Evolutionary conservation across 2,113 vertebrate genomes (phyloP).

Genomic region (Dunckerocampus dactyliophorus): DNA sequence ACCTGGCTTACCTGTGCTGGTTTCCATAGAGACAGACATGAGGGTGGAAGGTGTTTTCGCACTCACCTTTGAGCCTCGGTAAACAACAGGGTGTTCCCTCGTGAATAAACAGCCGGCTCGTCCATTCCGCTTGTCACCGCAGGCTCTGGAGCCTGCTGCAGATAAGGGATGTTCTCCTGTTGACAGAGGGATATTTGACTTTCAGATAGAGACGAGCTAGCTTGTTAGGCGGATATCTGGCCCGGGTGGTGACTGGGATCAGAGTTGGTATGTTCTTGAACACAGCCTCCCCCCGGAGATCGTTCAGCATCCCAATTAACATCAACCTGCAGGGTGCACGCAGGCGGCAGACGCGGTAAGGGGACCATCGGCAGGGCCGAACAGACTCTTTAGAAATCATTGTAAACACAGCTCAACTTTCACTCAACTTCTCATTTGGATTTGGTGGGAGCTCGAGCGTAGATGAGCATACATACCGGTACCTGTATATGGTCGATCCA

Average conservation of each 20-base stretch:
- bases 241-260: constrained; percentile 15
- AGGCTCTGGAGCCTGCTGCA: constrained; percentile 17
- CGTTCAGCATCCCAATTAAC: constrained; percentile 77
- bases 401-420: constrained; percentile 15
- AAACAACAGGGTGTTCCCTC: constrained; percentile 50
- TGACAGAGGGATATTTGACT: constrained; percentile 31
- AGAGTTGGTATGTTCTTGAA: constrained; percentile 61
- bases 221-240: constrained; percentile 27
- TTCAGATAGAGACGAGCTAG: constrained; percentile 22
- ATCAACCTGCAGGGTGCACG: constrained; percentile 77
- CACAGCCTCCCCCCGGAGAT: constrained; percentile 65
- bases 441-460: not conserved
- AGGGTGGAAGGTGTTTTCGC: constrained; percentile 46
- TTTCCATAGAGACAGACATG: constrained; percentile 71
- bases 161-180: constrained; percentile 18
- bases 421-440: constrained; percentile 12
- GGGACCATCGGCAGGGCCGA: constrained; percentile 12
- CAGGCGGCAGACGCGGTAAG: constrained; percentile 74
- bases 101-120: constrained; percentile 30
- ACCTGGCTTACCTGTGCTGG: constrained; percentile 58
- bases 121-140: constrained; percentile 11
- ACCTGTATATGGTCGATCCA: not conserved
- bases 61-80: constrained; percentile 63
- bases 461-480: not conserved
- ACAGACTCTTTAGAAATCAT: constrained; percentile 27